phyloP scores from a whole-genome alignment of 1,140 invertebrate species.

The Hyles vespertilio region DNA sequence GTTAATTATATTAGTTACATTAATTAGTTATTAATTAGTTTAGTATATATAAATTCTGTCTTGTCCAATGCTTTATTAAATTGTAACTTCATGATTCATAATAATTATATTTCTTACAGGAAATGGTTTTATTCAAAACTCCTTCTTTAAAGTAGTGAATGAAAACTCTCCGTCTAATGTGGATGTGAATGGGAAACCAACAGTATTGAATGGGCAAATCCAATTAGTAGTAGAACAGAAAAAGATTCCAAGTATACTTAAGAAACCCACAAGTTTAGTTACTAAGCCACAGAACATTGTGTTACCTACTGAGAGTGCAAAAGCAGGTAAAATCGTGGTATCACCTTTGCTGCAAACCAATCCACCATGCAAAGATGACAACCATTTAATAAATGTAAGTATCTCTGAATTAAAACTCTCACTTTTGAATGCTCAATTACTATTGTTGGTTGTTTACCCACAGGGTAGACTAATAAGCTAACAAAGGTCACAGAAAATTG shows the following conservation, averaged over 20 bases:
- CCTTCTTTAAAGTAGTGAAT: slow-evolving; percentile 59
- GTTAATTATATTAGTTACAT: no score
- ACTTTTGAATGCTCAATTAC: no score
- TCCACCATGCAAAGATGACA: not conserved
- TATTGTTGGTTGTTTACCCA: no score
- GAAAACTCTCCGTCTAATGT: slow-evolving; percentile 37
- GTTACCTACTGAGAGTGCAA: slow-evolving; percentile 45
- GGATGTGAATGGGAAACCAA: slow-evolving; percentile 31
- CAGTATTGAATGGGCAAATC: slow-evolving; percentile 26
- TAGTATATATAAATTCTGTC: no score
- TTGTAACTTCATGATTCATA: not conserved
- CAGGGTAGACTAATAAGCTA: no score
- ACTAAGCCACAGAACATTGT: slow-evolving; percentile 31
- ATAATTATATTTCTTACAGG: slow-evolving; percentile 31
- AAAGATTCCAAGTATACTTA: slow-evolving; percentile 46
- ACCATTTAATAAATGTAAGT: no score
- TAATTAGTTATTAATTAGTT: no score
- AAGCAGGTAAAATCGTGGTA: slow-evolving; percentile 44
- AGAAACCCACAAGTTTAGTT: slow-evolving; percentile 23
- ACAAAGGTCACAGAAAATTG: no score
- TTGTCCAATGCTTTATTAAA: no score
- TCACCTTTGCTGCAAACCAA: slow-evolving; percentile 38
- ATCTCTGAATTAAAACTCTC: no score
- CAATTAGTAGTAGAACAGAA: slow-evolving; percentile 41
- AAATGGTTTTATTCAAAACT: slow-evolving; percentile 33